A percentile compares a stretch with the other conserved stretches of the same genome.
Evolutionary conservation across 2,113 vertebrate genomes (phyloP).

Genomic region (Erpornis zantholeuca): DNA sequence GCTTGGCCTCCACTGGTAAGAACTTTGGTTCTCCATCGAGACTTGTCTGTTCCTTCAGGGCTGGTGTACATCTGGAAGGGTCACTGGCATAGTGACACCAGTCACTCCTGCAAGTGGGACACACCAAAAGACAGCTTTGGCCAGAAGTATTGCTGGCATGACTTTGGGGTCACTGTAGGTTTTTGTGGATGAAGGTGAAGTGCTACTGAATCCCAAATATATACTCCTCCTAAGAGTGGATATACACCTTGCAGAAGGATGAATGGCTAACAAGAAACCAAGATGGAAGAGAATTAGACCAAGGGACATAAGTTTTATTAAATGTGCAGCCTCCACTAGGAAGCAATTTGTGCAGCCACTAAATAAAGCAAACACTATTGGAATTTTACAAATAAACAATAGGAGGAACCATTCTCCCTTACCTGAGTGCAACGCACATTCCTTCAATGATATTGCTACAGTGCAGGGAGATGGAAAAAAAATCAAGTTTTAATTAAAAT

Average conservation of each 20-base stretch:
- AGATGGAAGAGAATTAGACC: background rate
- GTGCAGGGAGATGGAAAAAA: background rate
- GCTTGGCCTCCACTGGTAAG: rapidly evolving
- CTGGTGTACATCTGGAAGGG: background rate
- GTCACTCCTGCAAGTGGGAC: background rate
- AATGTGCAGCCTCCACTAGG: background rate
- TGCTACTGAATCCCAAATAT: background rate
- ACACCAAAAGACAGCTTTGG: background rate
- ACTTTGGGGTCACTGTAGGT: background rate
- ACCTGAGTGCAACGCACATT: background rate
- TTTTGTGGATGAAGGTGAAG: background rate
- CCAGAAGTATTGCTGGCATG: background rate
- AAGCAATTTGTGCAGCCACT: background rate
- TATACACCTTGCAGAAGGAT: background rate
- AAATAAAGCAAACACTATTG: background rate
- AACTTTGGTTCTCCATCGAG: background rate
- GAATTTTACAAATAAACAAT: conserved; percentile 4
- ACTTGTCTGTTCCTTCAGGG: background rate
- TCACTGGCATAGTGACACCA: rapidly evolving
- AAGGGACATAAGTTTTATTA: background rate
- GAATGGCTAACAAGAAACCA: background rate
- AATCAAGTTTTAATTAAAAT: background rate
- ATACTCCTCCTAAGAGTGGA: background rate
- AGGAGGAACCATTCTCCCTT: background rate
- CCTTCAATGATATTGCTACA: background rate